Base-by-base conservation (phyloP, 2,888 invertebrate genomes). In the Drosophila bunnanda region DNA sequence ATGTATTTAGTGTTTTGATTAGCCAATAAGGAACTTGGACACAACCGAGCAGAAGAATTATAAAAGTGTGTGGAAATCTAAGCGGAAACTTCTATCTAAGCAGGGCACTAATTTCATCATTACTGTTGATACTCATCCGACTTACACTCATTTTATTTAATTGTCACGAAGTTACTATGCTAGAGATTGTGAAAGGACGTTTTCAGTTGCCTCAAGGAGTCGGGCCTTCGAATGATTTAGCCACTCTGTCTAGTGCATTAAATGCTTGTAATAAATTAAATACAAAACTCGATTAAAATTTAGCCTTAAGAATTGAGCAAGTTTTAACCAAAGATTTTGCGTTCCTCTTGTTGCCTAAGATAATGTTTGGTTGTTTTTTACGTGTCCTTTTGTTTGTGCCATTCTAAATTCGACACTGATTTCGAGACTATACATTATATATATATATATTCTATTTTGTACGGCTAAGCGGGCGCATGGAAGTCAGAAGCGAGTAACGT, bases 1-100 rank as follows among this genome's bases (percentile, higher is more conserved):
- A 83, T 83, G 86, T 88, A 86, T 86, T 80, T 88, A 86, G 86
- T 82, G 80, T 88, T 86, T 87, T 87, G 82, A 79, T 72, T 87
- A 84, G 77, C 67, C 46, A 34, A 13, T 67, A 67, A 67, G 67
- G 48, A 56, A 70, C 75, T 44, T 82, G 75, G 76, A 74, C 66
- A 60, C 71, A 75, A 61, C 17, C 55, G 32, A 62, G 30, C 17
- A 54, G 28, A 28, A 10, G 15, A n/a, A 54, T 41, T 41, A 41
- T 20, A 39, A 53, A 61, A 50, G n/a, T 71, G 57, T 44, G 44
- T 25, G 44, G 25, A 71, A 77, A 61, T 71, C 71, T 62, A 38
- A 68, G 64, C 20, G 20, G 34, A 67, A 67, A 68, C 39, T 61
- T 64, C 44, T 71, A 62, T 44, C 28, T 66, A 74, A 67, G 67